A percentile compares a stretch with the other conserved stretches of the same genome.
phyloP scores from a whole-genome alignment of 2,888 invertebrate genomes.

The Balanococcus diminutus region DNA sequence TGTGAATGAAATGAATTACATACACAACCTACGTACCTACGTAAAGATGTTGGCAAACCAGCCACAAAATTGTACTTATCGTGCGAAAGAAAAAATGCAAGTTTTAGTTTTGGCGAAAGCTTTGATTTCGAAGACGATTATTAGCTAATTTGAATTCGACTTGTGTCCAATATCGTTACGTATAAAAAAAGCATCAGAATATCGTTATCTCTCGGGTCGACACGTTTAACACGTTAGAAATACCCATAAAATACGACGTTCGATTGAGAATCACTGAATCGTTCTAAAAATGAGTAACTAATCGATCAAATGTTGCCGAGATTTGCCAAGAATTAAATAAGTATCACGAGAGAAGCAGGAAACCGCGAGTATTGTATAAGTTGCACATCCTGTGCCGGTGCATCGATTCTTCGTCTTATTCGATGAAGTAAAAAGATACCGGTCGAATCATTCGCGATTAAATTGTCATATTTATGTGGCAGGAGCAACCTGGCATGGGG shows the following conservation, averaged over 20 bases:
- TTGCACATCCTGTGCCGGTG: background rate
- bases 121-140: background rate
- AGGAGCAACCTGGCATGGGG: background rate
- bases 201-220: background rate
- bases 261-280: background rate
- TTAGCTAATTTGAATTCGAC: background rate
- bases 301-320: background rate
- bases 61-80: background rate
- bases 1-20: background rate
- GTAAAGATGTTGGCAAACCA: background rate
- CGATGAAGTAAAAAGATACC: background rate
- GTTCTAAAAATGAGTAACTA: background rate
- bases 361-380: background rate
- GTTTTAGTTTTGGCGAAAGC: background rate
- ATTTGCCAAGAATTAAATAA: too few relatives aligned
- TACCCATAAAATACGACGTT: background rate
- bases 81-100: background rate
- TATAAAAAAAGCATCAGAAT: background rate
- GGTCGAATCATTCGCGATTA: background rate
- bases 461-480: background rate
- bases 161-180: background rate
- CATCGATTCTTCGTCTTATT: background rate
- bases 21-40: background rate
- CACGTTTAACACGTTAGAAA: background rate
- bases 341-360: background rate